Percentiles rank a stretch among this genome's conserved stretches.
These are phyloP conservation scores for Siniperca scherzeri DNA, from an alignment of 2,797 vertebrate species.

Conservation along the genomic window DNA sequence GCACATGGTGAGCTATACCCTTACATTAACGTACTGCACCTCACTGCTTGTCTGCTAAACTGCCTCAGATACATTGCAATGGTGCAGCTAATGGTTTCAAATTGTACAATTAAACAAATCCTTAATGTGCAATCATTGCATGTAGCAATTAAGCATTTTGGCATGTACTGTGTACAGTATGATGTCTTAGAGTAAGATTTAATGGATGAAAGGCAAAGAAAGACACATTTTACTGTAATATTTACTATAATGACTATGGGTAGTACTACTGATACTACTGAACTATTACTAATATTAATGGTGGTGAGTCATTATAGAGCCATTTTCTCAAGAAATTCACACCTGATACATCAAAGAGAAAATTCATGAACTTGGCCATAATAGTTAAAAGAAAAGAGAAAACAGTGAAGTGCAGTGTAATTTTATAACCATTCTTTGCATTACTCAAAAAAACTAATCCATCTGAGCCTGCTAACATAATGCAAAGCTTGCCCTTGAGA, in stretches of 20 bases:
- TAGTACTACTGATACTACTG: background rate
- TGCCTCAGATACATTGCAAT: background rate
- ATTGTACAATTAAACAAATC: slow-evolving; percentile 5
- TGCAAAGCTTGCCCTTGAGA: slow-evolving; percentile 49
- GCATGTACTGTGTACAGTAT: background rate
- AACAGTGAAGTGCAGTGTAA: slow-evolving; percentile 24
- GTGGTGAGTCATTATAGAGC: background rate
- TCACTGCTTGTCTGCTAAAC: background rate
- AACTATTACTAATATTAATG: background rate
- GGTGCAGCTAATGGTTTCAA: slow-evolving; percentile 7
- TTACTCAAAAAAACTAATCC: slow-evolving; percentile 3
- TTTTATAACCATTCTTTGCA: slow-evolving; percentile 25
- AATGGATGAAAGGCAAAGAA: background rate
- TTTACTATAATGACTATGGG: background rate
- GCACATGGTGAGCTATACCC: too few relatives aligned
- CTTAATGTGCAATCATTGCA: slow-evolving; percentile 20
- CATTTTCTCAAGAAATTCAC: background rate
- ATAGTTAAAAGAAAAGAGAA: background rate
- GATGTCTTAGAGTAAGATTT: background rate
- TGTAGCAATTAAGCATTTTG: slow-evolving; percentile 20
- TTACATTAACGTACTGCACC: background rate
- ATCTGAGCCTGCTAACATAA: slow-evolving; percentile 43
- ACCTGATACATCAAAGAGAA: background rate
- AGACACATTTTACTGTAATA: background rate
- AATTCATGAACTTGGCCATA: background rate